Base-by-base conservation (phyloP, 2,888 invertebrate species). In the Tenthredo distinguenda region DNA sequence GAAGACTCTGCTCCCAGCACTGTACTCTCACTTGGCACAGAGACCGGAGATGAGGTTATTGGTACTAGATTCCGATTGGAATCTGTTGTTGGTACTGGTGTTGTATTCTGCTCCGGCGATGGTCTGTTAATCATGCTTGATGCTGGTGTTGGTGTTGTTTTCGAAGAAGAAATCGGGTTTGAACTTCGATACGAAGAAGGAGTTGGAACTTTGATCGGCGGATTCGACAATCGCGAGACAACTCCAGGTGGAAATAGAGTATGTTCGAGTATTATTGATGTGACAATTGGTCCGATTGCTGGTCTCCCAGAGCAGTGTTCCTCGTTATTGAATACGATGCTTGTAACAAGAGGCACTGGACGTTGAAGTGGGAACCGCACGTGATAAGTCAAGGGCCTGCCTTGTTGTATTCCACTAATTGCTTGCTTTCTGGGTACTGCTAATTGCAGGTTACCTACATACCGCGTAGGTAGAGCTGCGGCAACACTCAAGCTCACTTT, bases 231-330 rank as follows among this genome's bases (percentile, higher is more conserved):
- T 21, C 26, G 84, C 15, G 84, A 79, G 58, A 88, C 72, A 6
- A 89, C 82, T 40, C 88, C 85, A 7, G 92, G 91, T 26, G 93
- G 92, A 84, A 90, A 92, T 4, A 94, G 87, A 0, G 90, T 92
- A 82, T 94, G 93, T 86, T 93, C 93, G 84, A 94, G 87, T 79
- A 89, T 89, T 18, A 94, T 93, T 2, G 90, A 90, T 7, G 93
- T 94, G 4, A 93, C 89, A 5, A 92, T 77, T 21, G 88, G 88
- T 62, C 91, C 92, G 2, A 84, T 86, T 6, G 89, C 91, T 91
- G 85, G 87, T 74, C 85, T 87, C 77, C 92, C 93, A 3, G 76
- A 72, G 85, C 93, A 93, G 21, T 91, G 90, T 84, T 85, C 87
- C 47, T 87, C 74, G 77, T 88, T 86, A 68, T 92, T 92, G 76